phyloP scores from a whole-genome alignment of 2,888 invertebrate species.

The Lepas anatifera region DNA sequence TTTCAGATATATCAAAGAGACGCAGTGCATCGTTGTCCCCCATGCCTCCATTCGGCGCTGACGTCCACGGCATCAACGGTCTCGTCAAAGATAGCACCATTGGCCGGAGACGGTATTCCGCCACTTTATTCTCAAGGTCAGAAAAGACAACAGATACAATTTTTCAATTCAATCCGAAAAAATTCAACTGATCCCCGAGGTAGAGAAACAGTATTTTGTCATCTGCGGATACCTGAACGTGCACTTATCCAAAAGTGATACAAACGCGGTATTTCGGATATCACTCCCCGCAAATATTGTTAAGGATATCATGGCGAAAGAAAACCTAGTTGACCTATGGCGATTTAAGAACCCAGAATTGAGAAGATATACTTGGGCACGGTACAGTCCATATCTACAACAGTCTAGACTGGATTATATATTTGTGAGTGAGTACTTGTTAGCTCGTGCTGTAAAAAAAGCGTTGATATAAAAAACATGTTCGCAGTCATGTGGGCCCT shows the following conservation, averaged over 20 bases:
- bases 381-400: neutral
- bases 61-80: too few species aligned
- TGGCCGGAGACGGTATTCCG: too few species aligned
- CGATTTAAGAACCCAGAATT: neutral
- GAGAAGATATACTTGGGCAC: neutral
- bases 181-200: neutral
- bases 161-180: neutral
- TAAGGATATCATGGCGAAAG: neutral
- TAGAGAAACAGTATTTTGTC: neutral
- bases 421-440: neutral
- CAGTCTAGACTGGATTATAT: neutral
- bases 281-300: neutral
- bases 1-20: too few species aligned
- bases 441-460: too few species aligned
- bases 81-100: too few species aligned
- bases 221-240: neutral
- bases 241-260: neutral
- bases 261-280: neutral
- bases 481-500: too few species aligned
- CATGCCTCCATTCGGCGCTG: too few species aligned
- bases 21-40: too few species aligned
- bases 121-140: neutral
- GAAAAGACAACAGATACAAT: neutral
- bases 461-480: too few species aligned
- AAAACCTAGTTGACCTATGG: neutral